A percentile compares a stretch with the other conserved stretches of the same genome.
Evolutionary conservation across 2,113 vertebrate genomes (phyloP).

Genomic region (Chitala chitala): DNA sequence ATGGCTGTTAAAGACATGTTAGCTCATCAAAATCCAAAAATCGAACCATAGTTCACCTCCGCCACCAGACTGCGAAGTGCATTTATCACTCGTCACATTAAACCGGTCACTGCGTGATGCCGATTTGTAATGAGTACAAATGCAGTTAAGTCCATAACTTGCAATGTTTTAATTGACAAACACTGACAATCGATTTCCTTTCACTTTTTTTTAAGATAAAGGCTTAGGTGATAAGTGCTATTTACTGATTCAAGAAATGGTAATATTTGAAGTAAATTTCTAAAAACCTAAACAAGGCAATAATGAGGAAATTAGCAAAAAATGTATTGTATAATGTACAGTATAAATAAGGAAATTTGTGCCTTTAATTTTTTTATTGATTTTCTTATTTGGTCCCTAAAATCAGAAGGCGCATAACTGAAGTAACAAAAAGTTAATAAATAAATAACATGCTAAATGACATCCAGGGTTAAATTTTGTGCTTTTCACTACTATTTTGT

Average conservation of each 20-base stretch:
- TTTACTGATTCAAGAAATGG: slow-evolving; percentile 3
- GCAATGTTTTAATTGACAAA: neutral
- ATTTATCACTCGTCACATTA: neutral
- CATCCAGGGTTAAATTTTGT: too few relatives aligned
- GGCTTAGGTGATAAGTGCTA: neutral
- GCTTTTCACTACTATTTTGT: too few relatives aligned
- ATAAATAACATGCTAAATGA: too few relatives aligned
- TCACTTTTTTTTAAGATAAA: neutral
- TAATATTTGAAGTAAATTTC: neutral
- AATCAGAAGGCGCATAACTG: too few relatives aligned
- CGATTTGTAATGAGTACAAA: neutral
- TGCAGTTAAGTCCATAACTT: neutral
- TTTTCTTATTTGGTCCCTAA: too few relatives aligned
- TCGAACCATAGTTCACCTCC: neutral
- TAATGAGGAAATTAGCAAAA: too few relatives aligned
- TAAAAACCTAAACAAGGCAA: neutral
- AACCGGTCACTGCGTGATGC: neutral
- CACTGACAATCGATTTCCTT: neutral
- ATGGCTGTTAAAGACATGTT: neutral
- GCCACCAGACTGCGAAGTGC: neutral
- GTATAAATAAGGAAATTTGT: too few relatives aligned
- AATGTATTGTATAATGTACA: too few relatives aligned
- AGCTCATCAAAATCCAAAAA: neutral
- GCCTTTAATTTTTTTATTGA: too few relatives aligned
- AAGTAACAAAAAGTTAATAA: too few relatives aligned